Base-by-base conservation (phyloP, 2,888 invertebrate genomes). In the Thecophora atra region DNA sequence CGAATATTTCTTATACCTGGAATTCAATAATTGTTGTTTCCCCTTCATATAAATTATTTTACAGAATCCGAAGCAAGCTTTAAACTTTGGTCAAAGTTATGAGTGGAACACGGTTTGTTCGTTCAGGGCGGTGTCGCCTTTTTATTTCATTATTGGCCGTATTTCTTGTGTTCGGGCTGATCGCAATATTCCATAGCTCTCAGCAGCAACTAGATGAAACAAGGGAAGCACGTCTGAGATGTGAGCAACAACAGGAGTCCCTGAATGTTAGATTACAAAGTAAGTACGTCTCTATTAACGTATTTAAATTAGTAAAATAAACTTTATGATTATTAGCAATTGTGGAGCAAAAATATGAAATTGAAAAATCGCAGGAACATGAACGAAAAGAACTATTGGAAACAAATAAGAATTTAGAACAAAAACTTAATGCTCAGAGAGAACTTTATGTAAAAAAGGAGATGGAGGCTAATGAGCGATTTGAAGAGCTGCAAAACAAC, bases 221-320 rank as follows among this genome's bases (percentile, higher is more conserved):
- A 26, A 87, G 88, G 78, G 88, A 88, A 77, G 84, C 88, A 54
- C 87, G 87, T 75, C 84, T 88, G 70, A 85, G 87, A 73, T 90
- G 90, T 79, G 88, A 88, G 76, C 89, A 89, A 75, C 89, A 89
- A 77, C 89, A 90, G 77, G 90, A 90, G 77, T 88, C 89, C 64
- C 81, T 90, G 58, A 89, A 89, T 58, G 87, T 89, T 64, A 89
- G 90, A 78, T 79, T 91, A 74, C 89, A 90, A 87, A 89, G 91
- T 90, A 86, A 81, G 76, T 74, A 71, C 54, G 60, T 42, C 44
- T 11, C 24, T n/a, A n/a, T 11, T 42, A 37, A 21, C 13, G 37
- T 42, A 28, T 37, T 42, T 0, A 56, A 56, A 68, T 68, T 42
- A 21, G 2, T 58, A 5, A 24, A 19, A 37, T 74, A 66, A 51